Percentiles rank a stretch among this genome's conserved stretches.
phyloP scores from a whole-genome alignment of 2,888 invertebrate species.

The Brenthis ino region DNA sequence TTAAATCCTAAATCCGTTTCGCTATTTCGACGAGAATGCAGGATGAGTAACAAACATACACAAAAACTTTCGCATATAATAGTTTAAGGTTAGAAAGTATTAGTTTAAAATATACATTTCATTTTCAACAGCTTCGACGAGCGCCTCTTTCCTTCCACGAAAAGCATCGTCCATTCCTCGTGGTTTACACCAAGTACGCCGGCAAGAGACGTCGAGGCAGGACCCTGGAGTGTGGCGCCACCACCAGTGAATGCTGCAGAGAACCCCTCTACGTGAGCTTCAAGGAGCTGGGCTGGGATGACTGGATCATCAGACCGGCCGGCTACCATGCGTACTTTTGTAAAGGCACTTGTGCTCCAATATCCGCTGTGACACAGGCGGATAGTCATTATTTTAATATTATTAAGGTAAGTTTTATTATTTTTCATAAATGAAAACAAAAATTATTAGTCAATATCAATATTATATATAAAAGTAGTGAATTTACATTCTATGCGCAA shows the following conservation, averaged over 20 bases:
- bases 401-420: slow-evolving; percentile 84
- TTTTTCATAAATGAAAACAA: too few relatives aligned
- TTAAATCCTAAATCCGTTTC: too few relatives aligned
- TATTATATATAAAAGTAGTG: too few relatives aligned
- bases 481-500: too few relatives aligned
- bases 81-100: not conserved
- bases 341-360: slow-evolving; percentile 89
- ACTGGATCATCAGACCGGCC: slow-evolving; percentile 92
- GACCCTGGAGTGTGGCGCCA: slow-evolving; percentile 85
- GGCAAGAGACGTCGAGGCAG: slow-evolving; percentile 84
- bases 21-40: too few relatives aligned
- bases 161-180: slow-evolving; percentile 88
- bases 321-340: slow-evolving; percentile 95
- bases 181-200: slow-evolving; percentile 89
- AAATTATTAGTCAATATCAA: too few relatives aligned
- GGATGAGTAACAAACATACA: too few relatives aligned
- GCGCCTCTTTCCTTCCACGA: slow-evolving; percentile 87
- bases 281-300: slow-evolving; percentile 92
- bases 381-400: slow-evolving; percentile 86
- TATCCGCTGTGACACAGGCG: slow-evolving; percentile 85
- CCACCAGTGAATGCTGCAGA: slow-evolving; percentile 89
- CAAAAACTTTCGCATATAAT: not conserved
- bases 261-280: slow-evolving; percentile 92
- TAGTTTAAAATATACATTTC: not conserved
- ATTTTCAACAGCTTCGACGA: slow-evolving; percentile 72